Evolutionary conservation across 2,888 invertebrate genomes (phyloP).

Genomic region (Rhorus exstirpatorius): DNA sequence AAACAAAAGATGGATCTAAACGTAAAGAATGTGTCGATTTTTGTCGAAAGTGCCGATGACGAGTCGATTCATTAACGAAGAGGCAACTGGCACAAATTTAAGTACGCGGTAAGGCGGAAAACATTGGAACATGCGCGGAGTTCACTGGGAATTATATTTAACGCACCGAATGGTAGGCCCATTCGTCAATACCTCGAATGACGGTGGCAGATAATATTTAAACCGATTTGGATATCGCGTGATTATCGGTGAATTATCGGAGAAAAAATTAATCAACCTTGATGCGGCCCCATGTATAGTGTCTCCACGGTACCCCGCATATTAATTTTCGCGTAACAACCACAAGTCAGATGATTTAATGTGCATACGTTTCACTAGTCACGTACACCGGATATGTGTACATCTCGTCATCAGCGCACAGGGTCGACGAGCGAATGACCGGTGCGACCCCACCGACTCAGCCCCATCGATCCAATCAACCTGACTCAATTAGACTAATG

Average conservation of each 20-base stretch:
- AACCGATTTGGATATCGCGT: conserved; percentile 2
- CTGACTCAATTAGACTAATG: conserved; percentile 67
- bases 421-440: conserved; percentile 50
- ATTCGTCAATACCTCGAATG: conserved; percentile 29
- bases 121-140: too few species aligned
- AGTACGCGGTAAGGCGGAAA: too few species aligned
- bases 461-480: conserved; percentile 59
- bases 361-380: neutral
- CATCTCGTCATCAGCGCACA: neutral
- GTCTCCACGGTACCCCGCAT: too few species aligned
- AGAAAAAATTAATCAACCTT: conserved; percentile 35
- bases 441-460: conserved; percentile 21
- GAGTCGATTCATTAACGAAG: too few species aligned
- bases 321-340: conserved; percentile 48
- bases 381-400: neutral
- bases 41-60: too few species aligned
- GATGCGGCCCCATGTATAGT: too few species aligned
- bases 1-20: too few species aligned
- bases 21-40: too few species aligned
- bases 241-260: conserved; percentile 48
- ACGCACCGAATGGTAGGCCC: too few species aligned
- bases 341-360: conserved; percentile 39
- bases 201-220: conserved; percentile 8
- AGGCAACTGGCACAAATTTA: too few species aligned
- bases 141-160: too few species aligned